Base-by-base conservation (phyloP, 2,797 vertebrate genomes). In the Borostomias antarcticus region DNA sequence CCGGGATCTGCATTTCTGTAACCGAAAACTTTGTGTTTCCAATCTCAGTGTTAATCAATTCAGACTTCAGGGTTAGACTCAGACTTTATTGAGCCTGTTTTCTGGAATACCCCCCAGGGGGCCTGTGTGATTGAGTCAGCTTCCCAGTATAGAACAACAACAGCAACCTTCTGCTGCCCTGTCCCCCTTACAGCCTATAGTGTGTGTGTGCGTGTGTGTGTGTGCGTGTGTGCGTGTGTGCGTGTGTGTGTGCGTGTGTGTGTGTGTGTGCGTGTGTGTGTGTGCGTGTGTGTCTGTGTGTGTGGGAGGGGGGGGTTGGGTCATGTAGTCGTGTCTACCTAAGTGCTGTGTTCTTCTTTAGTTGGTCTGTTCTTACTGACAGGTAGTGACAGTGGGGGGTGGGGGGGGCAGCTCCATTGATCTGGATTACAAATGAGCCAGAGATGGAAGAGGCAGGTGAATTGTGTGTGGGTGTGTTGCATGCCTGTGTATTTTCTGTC, bases 331-430 rank as follows among this genome's bases (percentile, higher is more conserved):
- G 58, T 60, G 19, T 66, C 78, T 77, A 64, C 59, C 37, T 70
- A 59, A 83, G 78, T 74, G 73, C 37, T 73, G 68, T 79, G 77
- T 84, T 86, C 80, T 71, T 83, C 81, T 86, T 86, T 88, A n/a
- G n/a, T n/a, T n/a, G n/a, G n/a, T n/a, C n/a, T 88, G 89, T 85
- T 82, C 79, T 66, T 30, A 80, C 85, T 85, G 85, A 86, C 87
- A 81, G 75, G 81, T 79, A 65, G 73, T 77, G 85, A 86, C 85
- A 86, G 79, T 62, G 73, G 58, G 67, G 76, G 82, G n/a, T n/a
- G 82, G 84, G 68, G 80, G 81, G 77, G 74, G 78, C 72, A 67
- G 73, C 21, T 82, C 83, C 85, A 87, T 84, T 89, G 86, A 88
- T 88, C 86, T 80, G 66, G 78, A 81, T 88, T 81, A 85, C 81